These are phyloP conservation scores for Pteropus alecto DNA, from an alignment of 2,113 vertebrate genomes.

Conservation along the genomic window DNA sequence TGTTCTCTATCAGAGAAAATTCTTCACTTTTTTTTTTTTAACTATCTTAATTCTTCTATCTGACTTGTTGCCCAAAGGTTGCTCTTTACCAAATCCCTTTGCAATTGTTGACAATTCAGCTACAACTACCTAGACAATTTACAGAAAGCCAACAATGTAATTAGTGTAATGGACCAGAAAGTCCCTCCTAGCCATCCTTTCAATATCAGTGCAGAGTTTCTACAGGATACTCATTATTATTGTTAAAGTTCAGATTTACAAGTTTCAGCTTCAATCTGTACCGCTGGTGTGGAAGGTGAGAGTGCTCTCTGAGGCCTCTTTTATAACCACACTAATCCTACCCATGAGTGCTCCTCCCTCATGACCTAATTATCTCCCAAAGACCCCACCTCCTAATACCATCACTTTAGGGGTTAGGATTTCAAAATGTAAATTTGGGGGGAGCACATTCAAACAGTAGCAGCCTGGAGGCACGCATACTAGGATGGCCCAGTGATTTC, in stretches of 20 bases:
- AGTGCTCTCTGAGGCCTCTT: not conserved
- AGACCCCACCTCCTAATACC: not conserved
- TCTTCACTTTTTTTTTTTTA: not conserved
- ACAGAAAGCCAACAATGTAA: not conserved
- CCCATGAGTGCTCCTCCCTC: not conserved
- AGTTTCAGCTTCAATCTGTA: not conserved
- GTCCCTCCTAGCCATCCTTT: not conserved
- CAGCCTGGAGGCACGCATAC: not conserved
- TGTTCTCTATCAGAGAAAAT: not conserved
- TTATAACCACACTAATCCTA: not conserved
- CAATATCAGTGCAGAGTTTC: not conserved
- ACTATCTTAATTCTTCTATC: not conserved
- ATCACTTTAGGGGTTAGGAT: not conserved
- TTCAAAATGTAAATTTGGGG: not conserved
- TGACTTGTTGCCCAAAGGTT: not conserved
- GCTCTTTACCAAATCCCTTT: not conserved
- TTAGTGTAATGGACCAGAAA: slow-evolving; percentile 22
- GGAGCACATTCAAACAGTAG: not conserved
- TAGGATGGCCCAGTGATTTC: not conserved
- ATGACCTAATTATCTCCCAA: not conserved
- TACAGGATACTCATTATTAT: not conserved
- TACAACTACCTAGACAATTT: slow-evolving; percentile 45
- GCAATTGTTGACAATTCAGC: not conserved
- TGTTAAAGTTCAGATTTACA: slow-evolving; percentile 9
- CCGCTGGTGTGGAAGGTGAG: not conserved